phyloP scores from a whole-genome alignment of 2,113 vertebrate genomes.

The Bufo bufo region DNA sequence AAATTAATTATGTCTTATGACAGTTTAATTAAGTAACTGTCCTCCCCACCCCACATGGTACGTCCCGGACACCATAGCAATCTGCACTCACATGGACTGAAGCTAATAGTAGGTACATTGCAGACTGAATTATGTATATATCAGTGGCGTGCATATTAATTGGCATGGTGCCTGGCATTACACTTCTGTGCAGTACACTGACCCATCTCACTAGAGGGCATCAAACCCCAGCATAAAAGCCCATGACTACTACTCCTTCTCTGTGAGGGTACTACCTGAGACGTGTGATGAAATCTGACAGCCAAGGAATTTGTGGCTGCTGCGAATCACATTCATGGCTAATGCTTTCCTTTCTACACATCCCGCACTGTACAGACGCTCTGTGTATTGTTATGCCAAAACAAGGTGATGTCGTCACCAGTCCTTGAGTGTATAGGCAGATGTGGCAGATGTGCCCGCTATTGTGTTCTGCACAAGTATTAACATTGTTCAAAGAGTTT shows the following conservation, averaged over 20 bases:
- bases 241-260: conserved; percentile 61
- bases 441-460: neutral
- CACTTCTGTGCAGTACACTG: conserved; percentile 70
- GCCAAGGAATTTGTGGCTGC: neutral
- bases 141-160: neutral
- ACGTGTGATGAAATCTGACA: conserved; percentile 4
- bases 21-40: conserved; percentile 76
- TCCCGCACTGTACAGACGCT: neutral
- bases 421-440: neutral
- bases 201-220: conserved; percentile 84
- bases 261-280: neutral
- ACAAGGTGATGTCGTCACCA: neutral
- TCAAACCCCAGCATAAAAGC: conserved; percentile 72
- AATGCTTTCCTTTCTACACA: neutral
- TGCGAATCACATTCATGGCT: neutral
- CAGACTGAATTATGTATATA: neutral
- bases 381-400: neutral
- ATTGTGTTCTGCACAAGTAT: neutral
- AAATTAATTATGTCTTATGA: conserved; percentile 70
- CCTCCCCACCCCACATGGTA: neutral
- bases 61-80: neutral
- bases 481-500: neutral
- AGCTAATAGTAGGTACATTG: neutral
- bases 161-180: neutral
- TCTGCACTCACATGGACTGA: neutral